Evolutionary conservation across 2,888 invertebrate genomes (phyloP).

Genomic region (Cantharis lateralis): DNA sequence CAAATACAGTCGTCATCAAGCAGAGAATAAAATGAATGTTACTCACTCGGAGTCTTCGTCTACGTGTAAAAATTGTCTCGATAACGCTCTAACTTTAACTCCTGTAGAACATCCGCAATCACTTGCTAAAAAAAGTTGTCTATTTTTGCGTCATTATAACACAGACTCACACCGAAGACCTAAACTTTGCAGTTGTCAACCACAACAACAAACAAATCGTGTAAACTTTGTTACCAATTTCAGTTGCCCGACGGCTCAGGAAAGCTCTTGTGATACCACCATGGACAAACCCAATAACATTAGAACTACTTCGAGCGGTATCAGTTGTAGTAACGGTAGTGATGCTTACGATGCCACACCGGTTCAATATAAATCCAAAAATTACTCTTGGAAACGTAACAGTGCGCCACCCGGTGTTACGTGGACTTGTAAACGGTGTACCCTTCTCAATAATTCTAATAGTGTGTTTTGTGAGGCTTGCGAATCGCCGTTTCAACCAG

Average conservation of each 20-base stretch:
- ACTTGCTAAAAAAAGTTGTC: conserved; percentile 30
- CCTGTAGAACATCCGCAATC: conserved; percentile 49
- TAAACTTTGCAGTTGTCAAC: conserved; percentile 48
- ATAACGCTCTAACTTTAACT: conserved; percentile 39
- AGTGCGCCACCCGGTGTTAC: conserved; percentile 39
- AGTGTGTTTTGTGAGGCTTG: conserved; percentile 76
- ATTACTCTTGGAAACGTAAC: conserved; percentile 49
- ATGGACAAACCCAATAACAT: conserved; percentile 49
- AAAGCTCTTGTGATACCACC: conserved; percentile 44
- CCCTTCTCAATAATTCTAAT: conserved; percentile 71
- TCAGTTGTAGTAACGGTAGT: conserved; percentile 40
- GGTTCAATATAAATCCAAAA: conserved; percentile 34
- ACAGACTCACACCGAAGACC: conserved; percentile 46
- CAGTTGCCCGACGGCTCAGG: conserved; percentile 51
- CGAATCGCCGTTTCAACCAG: conserved; percentile 63
- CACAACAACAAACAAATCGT: conserved; percentile 37
- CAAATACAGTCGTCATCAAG: background rate
- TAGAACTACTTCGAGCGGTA: conserved; percentile 54
- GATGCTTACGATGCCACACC: conserved; percentile 34
- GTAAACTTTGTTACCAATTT: conserved; percentile 50
- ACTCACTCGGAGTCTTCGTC: conserved; percentile 42
- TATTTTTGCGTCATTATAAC: conserved; percentile 45
- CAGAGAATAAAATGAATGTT: conserved; percentile 50
- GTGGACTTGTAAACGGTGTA: conserved; percentile 78
- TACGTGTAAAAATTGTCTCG: conserved; percentile 52